Conservation (phyloP, 2,888 invertebrate species). For the Omphaloscelis lunosa region DNA sequence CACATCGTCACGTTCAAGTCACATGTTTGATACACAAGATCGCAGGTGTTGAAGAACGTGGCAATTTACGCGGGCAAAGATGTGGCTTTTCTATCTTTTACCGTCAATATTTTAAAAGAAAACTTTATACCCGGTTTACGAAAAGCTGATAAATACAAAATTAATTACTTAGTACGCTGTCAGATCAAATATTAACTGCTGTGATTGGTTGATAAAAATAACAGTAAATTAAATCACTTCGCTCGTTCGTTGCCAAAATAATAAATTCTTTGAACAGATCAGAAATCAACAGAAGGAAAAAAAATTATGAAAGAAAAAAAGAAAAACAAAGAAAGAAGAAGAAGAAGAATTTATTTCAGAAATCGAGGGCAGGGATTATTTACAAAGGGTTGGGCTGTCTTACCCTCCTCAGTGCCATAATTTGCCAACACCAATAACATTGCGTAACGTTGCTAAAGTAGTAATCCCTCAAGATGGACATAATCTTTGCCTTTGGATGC, state of each 20-base stretch:
- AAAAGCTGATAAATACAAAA: not conserved
- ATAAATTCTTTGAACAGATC: not conserved
- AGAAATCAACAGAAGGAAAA: too few relatives aligned
- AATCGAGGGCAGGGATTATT: not conserved
- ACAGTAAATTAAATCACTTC: too few relatives aligned
- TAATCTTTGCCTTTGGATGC: not conserved
- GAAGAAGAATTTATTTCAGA: not conserved
- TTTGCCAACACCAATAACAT: not conserved
- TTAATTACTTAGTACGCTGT: not conserved
- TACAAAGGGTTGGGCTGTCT: not conserved
- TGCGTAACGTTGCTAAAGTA: not conserved
- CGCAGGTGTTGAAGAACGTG: constrained; percentile 49
- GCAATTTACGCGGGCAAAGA: not conserved
- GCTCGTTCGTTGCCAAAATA: not conserved
- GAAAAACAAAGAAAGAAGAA: too few relatives aligned
- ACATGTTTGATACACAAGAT: constrained; percentile 39
- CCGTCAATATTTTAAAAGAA: not conserved
- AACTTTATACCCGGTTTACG: not conserved
- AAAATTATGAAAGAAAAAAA: too few relatives aligned
- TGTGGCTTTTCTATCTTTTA: not conserved
- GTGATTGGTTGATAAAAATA: too few relatives aligned
- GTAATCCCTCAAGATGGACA: not conserved
- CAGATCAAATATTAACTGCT: not conserved
- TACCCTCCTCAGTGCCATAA: not conserved
- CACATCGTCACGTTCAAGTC: constrained; percentile 36